phyloP scores from a whole-genome alignment of 2,113 vertebrate species.

The Psephotus haematonotus region DNA sequence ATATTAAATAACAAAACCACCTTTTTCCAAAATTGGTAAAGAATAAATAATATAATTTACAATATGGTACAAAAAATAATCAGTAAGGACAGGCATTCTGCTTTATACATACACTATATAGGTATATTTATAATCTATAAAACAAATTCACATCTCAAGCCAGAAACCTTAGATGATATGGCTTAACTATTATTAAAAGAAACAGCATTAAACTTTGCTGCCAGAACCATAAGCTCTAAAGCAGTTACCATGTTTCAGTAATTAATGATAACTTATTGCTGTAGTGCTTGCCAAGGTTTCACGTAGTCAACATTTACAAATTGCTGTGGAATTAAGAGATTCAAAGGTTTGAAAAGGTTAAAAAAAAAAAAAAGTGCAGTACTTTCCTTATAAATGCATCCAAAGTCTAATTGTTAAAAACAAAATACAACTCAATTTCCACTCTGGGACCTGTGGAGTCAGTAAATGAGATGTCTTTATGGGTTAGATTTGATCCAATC shows the following conservation, averaged over 20 bases:
- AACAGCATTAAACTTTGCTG: conserved; percentile 69
- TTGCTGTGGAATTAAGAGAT: conserved; percentile 35
- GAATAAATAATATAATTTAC: conserved; percentile 90
- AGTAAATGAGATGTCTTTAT: background rate
- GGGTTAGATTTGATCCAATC: background rate
- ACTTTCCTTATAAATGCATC: conserved; percentile 64
- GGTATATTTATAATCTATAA: conserved; percentile 81
- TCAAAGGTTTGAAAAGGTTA: conserved; percentile 43
- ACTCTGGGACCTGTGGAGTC: background rate
- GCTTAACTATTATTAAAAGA: conserved; percentile 80
- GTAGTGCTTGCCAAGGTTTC: conserved; percentile 65
- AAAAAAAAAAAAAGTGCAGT: conserved; percentile 71
- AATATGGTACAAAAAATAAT: conserved; percentile 87
- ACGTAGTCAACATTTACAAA: conserved; percentile 48
- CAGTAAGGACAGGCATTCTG: conserved; percentile 80
- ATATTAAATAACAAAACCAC: conserved; percentile 88
- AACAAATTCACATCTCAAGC: conserved; percentile 84
- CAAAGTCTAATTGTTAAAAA: conserved; percentile 4
- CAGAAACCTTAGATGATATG: conserved; percentile 80
- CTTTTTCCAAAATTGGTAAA: conserved; percentile 80
- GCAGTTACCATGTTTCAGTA: conserved; percentile 50
- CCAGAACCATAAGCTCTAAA: conserved; percentile 61
- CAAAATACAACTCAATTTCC: conserved; percentile 22
- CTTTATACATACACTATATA: conserved; percentile 83
- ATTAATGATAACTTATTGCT: conserved; percentile 57